Evolutionary conservation across 1,140 invertebrate genomes (phyloP).

Genomic region (Dysdera silvatica): DNA sequence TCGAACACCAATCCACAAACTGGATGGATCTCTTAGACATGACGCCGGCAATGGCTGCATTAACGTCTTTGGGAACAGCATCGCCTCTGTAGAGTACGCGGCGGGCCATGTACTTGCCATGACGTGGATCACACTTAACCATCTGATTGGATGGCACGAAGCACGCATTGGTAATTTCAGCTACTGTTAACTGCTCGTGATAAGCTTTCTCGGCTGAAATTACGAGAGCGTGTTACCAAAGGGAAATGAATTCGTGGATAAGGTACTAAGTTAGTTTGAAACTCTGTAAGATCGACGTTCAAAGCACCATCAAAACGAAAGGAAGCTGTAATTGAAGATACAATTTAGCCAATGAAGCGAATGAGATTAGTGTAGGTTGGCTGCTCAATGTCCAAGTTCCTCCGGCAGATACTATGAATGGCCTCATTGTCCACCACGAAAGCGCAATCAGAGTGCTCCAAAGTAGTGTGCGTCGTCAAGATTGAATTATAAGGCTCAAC

Average conservation of each 20-base stretch:
- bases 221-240: constrained; percentile 54
- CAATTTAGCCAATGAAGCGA: constrained; percentile 72
- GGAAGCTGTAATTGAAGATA: constrained; percentile 77
- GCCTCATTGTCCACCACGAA: constrained; percentile 74
- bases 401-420: constrained; percentile 82
- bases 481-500: constrained; percentile 47
- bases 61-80: constrained; percentile 69
- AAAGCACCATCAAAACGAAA: constrained; percentile 78
- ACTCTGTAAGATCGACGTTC: constrained; percentile 81
- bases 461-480: constrained; percentile 45
- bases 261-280: constrained; percentile 79
- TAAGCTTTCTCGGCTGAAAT: constrained; percentile 52
- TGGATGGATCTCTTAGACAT: constrained; percentile 63
- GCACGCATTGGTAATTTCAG: constrained; percentile 9
- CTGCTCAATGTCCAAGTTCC: constrained; percentile 76
- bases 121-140: constrained; percentile 15
- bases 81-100: constrained; percentile 50
- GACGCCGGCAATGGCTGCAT: constrained; percentile 72
- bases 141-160: constrained; percentile 20
- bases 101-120: constrained; percentile 17
- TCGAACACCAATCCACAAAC: constrained; percentile 52
- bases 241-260: constrained; percentile 62
- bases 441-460: constrained; percentile 46
- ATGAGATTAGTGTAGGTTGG: constrained; percentile 73
- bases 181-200: constrained; percentile 54